A percentile compares a stretch with the other conserved stretches of the same genome.
phyloP scores from a whole-genome alignment of 2,888 invertebrate species.

The Metellina segmentata region DNA sequence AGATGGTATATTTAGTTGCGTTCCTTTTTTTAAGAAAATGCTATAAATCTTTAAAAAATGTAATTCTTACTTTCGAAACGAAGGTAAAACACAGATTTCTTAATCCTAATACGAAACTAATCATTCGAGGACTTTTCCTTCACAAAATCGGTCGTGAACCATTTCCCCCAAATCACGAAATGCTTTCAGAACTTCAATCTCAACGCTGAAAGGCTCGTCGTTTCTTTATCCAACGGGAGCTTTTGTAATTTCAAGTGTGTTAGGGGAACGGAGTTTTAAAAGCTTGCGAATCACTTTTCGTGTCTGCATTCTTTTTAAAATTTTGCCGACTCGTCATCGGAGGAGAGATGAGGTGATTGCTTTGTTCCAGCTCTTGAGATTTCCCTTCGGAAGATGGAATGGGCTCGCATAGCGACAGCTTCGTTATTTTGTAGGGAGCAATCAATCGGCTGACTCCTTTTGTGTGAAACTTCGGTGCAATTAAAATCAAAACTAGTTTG shows the following conservation, averaged over 20 bases:
- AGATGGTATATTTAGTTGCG: too few relatives aligned
- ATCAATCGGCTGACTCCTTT: not conserved
- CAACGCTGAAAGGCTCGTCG: not conserved
- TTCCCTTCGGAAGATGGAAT: slow-evolving; percentile 5
- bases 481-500: not conserved
- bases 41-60: too few relatives aligned
- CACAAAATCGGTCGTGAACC: slow-evolving; percentile 31
- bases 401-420: not conserved
- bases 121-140: not conserved
- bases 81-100: not conserved
- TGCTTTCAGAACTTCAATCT: slow-evolving; percentile 23
- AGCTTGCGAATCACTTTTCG: slow-evolving; percentile 28
- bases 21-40: too few relatives aligned
- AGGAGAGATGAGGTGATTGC: not conserved
- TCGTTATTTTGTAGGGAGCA: slow-evolving; percentile 1
- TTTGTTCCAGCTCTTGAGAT: slow-evolving; percentile 14
- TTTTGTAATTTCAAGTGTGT: slow-evolving; percentile 46
- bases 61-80: not conserved
- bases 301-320: slow-evolving; percentile 16
- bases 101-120: slow-evolving; percentile 6
- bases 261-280: slow-evolving; percentile 24
- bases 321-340: slow-evolving; percentile 30
- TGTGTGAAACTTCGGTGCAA: not conserved
- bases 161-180: slow-evolving; percentile 29
- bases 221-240: slow-evolving; percentile 10